Percentiles rank a stretch among this genome's conserved stretches.
phyloP scores from a whole-genome alignment of 1,140 invertebrate species.

The Musca domestica region DNA sequence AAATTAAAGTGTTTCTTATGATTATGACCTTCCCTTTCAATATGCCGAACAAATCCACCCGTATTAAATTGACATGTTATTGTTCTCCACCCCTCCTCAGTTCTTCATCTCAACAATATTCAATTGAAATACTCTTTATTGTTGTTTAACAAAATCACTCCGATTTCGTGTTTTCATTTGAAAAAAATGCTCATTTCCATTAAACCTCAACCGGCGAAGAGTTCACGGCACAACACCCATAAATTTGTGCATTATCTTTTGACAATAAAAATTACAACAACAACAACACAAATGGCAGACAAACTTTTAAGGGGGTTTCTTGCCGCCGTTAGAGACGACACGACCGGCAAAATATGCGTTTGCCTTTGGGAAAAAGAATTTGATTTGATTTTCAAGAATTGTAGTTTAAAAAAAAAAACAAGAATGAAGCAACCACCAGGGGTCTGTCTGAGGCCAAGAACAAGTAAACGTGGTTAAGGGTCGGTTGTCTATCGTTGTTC shows the following conservation, averaged over 20 bases:
- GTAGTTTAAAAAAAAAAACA: too few relatives aligned
- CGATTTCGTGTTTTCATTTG: too few relatives aligned
- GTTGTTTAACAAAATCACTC: too few relatives aligned
- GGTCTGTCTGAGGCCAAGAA: too few relatives aligned
- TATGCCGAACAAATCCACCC: neutral
- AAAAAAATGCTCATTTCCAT: neutral
- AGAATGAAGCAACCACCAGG: too few relatives aligned
- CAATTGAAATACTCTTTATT: too few relatives aligned
- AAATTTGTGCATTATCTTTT: neutral
- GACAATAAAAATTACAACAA: neutral
- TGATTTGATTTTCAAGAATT: neutral
- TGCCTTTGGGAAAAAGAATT: conserved; percentile 15
- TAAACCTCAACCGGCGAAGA: neutral
- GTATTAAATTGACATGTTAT: neutral
- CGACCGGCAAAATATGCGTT: neutral
- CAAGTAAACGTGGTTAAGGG: too few relatives aligned
- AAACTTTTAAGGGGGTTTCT: neutral
- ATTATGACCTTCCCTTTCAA: conserved; percentile 15
- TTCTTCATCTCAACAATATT: too few relatives aligned
- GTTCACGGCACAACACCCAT: neutral
- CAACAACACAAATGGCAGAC: neutral
- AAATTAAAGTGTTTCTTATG: neutral
- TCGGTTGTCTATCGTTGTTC: neutral
- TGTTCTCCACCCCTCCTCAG: too few relatives aligned
- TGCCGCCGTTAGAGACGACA: neutral